These are phyloP conservation scores for Thamnophis sirtalis DNA, from an alignment of 2,113 vertebrate genomes.

Conservation along the genomic window DNA sequence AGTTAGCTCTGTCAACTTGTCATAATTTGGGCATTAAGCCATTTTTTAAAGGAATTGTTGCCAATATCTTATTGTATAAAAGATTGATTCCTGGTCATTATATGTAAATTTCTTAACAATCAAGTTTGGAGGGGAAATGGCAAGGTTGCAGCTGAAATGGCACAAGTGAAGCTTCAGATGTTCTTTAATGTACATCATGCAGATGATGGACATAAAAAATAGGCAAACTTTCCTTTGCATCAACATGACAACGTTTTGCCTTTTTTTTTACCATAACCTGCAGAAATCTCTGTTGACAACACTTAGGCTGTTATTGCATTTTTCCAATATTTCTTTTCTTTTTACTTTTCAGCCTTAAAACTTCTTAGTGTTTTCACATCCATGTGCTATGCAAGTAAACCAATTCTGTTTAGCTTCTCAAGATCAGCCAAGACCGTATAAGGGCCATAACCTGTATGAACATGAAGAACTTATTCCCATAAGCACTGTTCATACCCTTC, in stretches of 20 bases:
- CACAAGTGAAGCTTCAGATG: not conserved
- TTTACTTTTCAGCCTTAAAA: not conserved
- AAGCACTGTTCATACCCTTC: not conserved
- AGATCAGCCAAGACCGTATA: not conserved
- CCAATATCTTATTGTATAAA: not conserved
- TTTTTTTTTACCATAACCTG: not conserved
- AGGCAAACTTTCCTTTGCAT: not conserved
- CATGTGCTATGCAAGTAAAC: not conserved
- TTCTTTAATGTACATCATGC: not conserved
- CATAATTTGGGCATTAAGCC: not conserved
- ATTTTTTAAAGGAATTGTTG: not conserved
- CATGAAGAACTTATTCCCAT: not conserved
- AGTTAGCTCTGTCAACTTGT: not conserved
- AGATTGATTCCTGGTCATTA: not conserved
- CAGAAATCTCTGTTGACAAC: not conserved
- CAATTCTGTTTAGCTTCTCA: not conserved
- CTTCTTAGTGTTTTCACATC: not conserved
- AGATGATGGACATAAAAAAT: not conserved
- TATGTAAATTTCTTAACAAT: not conserved
- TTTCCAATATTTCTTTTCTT: not conserved
- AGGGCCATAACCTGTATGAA: not conserved
- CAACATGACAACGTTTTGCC: not conserved
- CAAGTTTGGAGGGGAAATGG: rapidly evolving
- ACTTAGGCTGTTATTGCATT: not conserved
- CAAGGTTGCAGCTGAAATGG: not conserved